Base-by-base conservation (phyloP, 2,888 invertebrate species). In the Danaus chrysippus region DNA sequence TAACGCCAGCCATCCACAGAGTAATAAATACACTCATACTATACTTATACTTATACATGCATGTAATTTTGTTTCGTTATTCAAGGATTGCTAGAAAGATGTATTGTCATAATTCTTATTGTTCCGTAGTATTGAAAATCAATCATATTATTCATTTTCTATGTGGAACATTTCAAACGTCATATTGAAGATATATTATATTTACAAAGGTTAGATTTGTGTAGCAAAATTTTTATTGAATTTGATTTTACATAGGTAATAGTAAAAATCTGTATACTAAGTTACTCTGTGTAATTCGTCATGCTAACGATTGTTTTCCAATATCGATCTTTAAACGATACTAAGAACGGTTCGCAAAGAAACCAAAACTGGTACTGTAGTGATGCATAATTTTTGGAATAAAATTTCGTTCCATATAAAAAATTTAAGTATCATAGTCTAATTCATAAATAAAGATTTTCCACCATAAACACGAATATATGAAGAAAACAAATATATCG, bases 1-100 rank as follows among this genome's bases (percentile, higher is more conserved):
- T 87, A 83, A 84, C 77, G 84, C 86, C 87, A 86, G 84, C 76
- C 70, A 70, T 70, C 74, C 71, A 81, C 79, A 81, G 83, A 80
- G 76, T 78, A 82, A 75, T 76, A 43, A 42, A n/a, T n/a, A n/a
- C 17, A 42, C 3, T 49, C n/a, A n/a, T n/a, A n/a, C 11, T 43
- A 42, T 56, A 42, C 42, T 15, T 11, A 56, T 13, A 42, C 34
- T 42, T 13, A 13, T 54, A n/a, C 8, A n/a, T 15, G 0, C 13
- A 43, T 34, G 23, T 34, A 34, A 34, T 34, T 34, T 34, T 34
- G 23, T 34, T 34, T 34, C 23, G 23, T 34, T 34, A 34, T 34
- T 34, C 23, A 34, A 34, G 23, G 23, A 34, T 34, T 5, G 23
- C 23, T 6, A 34, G 23, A 34, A 34, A 34, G 23, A 34, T 34